Percentiles rank a stretch among this genome's conserved stretches.
These are phyloP conservation scores for Acropternis orthonyx DNA, from an alignment of 2,797 vertebrate species.

Conservation along the genomic window DNA sequence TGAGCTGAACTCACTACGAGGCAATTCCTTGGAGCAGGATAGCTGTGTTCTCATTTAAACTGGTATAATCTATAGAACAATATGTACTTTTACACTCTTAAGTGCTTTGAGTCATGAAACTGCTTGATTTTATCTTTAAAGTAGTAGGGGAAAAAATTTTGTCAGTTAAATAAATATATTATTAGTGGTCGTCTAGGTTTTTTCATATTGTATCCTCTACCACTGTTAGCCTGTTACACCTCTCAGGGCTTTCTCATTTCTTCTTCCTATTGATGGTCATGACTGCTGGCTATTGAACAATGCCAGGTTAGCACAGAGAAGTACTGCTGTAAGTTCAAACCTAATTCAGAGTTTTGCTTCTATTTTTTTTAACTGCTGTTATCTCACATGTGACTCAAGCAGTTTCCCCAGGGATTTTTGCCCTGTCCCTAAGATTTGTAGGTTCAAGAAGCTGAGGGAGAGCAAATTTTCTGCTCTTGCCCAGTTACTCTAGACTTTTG, in stretches of 20 bases:
- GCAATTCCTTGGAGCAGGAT: not conserved
- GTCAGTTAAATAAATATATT: not conserved
- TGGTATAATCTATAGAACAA: not conserved
- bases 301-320: not conserved
- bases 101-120: not conserved
- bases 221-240: not conserved
- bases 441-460: not conserved
- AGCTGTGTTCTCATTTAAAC: not conserved
- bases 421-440: not conserved
- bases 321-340: not conserved
- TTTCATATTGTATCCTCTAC: not conserved
- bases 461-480: not conserved
- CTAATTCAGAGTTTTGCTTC: not conserved
- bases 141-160: not conserved
- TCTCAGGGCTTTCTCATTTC: not conserved
- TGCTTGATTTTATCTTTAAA: not conserved
- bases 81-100: not conserved
- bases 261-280: not conserved
- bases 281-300: not conserved
- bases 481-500: not conserved
- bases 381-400: not conserved
- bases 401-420: not conserved
- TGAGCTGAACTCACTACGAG: not conserved
- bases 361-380: not conserved
- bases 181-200: accelerated